Base-by-base conservation (phyloP, 2,113 vertebrate genomes). In the Notothenia rossii region DNA sequence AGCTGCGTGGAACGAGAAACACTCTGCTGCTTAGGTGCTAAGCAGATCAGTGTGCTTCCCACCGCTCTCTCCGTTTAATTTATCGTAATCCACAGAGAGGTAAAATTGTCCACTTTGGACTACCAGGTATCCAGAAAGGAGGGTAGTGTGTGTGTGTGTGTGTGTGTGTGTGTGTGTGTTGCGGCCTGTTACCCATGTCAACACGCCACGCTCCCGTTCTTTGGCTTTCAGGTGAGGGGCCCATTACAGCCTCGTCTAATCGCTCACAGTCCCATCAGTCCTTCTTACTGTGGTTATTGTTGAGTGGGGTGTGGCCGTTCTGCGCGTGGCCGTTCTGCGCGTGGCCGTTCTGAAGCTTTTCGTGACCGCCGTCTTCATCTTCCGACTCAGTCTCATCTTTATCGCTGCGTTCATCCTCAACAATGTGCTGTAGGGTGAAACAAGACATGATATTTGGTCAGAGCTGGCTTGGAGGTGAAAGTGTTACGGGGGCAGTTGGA, bases 371-470 rank as follows among this genome's bases (percentile, higher is more conserved):
- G 2, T 95, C 95, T 10, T 97, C 97, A 0, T 97, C 97, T 8
- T 97, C 97, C 0, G 97, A 95, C 82, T 96, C 96, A 0, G 96
- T 97, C 91, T 99, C 98, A 0, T 98, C 98, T 0, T 94, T 86
- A 80, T 99, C 98, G 0, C 98, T 99, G 33, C 98, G 92, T 87
- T 98, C 98, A 0, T 99, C 98, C 87, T 99, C 96, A 9, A 98
- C 95, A 0, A 95, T 95, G 17, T 88, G 77, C 95, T 96, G 79
- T 17, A 0, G 15, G 51, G 11, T 3, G 53, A 63, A 29, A 17
- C 18, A 13, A 55, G 10, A 29, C 1, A 76, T 8, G 4, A 36
- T 3, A 43, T 48, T 3, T 46, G n/a, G 7, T 51, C 20, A 22
- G 36, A 40, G 56, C 56, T 51, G 3, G 9, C 13, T n/a, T 25